phyloP scores from a whole-genome alignment of 2,888 invertebrate genomes.

The Pegoplata infirma region DNA sequence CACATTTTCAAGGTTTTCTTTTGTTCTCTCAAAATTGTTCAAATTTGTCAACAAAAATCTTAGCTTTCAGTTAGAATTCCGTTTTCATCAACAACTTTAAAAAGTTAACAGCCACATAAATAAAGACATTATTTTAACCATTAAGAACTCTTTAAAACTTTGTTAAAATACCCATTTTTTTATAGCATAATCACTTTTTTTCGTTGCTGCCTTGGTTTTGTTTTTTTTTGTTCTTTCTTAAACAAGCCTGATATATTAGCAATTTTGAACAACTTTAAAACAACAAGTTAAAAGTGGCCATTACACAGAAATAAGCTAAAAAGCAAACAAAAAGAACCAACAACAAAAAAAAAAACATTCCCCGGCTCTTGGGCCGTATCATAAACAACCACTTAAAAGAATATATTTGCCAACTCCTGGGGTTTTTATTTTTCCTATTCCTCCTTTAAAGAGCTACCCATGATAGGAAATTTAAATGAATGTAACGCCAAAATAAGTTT shows the following conservation, averaged over 20 bases:
- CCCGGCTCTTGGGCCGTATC: constrained; percentile 39
- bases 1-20: not conserved
- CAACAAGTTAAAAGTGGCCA: constrained; percentile 62
- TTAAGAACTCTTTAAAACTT: constrained; percentile 44
- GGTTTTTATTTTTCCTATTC: too few species aligned
- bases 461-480: constrained; percentile 45
- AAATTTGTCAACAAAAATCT: not conserved
- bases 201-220: not conserved
- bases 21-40: not conserved
- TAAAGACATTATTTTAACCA: constrained; percentile 41
- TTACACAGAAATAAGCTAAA: constrained; percentile 21
- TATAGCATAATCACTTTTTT: constrained; percentile 34
- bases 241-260: constrained; percentile 44
- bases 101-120: constrained; percentile 53
- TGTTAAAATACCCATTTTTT: constrained; percentile 21
- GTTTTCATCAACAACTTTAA: constrained; percentile 16
- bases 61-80: not conserved
- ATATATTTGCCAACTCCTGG: constrained; percentile 54
- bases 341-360: constrained; percentile 31
- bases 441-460: constrained; percentile 7
- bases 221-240: not conserved
- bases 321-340: constrained; percentile 36
- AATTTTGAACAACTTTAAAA: constrained; percentile 55
- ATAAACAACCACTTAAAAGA: constrained; percentile 56
- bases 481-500: constrained; percentile 32